A percentile compares a stretch with the other conserved stretches of the same genome.
Conservation (phyloP, 2,888 invertebrate species). For the Magallana nippona region DNA sequence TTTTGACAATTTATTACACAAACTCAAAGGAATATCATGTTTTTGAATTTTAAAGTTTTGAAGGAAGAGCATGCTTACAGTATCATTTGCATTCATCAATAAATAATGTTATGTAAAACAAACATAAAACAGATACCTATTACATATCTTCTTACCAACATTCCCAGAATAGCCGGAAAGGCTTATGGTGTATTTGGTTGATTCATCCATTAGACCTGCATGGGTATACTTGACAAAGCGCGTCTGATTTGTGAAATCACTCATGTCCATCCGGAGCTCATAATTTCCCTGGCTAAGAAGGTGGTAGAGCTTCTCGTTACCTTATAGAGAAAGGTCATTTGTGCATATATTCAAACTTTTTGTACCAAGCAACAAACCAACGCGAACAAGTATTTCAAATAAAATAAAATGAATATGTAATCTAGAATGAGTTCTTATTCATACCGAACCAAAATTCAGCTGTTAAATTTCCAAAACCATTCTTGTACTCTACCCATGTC, state of each 20-base stretch:
- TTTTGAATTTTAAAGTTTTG: too few relatives aligned
- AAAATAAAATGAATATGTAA: not conserved
- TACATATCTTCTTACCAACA: not conserved
- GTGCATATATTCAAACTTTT: too few relatives aligned
- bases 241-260: not conserved
- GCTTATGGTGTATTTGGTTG: not conserved
- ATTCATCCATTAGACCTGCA: not conserved
- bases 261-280: not conserved
- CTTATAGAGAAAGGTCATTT: not conserved
- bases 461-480: not conserved
- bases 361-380: not conserved
- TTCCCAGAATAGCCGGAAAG: not conserved
- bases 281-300: not conserved
- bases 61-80: too few relatives aligned
- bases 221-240: not conserved
- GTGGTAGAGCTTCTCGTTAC: not conserved
- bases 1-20: too few relatives aligned
- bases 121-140: not conserved
- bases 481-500: not conserved
- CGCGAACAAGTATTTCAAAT: not conserved
- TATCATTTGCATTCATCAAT: not conserved
- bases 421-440: not conserved
- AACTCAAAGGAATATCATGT: too few relatives aligned
- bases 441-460: conserved; percentile 5
- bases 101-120: not conserved